Evolutionary conservation across 1,140 invertebrate species (phyloP).

Genomic region (Carposina sasakii): DNA sequence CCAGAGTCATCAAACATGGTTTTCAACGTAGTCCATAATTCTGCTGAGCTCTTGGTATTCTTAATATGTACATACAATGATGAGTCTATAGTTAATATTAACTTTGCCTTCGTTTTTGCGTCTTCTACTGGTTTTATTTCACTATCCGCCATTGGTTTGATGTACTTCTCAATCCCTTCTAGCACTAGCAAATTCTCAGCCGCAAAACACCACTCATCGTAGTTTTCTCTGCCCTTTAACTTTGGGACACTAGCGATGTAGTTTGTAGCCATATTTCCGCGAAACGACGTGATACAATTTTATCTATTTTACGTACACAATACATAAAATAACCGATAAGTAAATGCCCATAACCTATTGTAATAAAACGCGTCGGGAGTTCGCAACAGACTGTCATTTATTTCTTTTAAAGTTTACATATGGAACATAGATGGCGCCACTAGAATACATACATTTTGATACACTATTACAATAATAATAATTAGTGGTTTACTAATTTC

Average conservation of each 20-base stretch:
- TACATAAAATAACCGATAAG: no score
- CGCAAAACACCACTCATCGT: constrained; percentile 3
- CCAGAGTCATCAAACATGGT: constrained; percentile 7
- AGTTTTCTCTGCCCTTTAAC: neutral
- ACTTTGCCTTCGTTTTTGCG: constrained; percentile 24
- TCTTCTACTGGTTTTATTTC: constrained; percentile 11
- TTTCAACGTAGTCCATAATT: constrained; percentile 2
- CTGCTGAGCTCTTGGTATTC: neutral
- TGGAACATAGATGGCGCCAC: no score
- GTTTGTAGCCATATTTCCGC: neutral
- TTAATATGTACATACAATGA: constrained; percentile 13
- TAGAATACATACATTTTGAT: no score
- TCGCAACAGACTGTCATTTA: no score
- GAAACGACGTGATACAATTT: neutral
- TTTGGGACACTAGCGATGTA: constrained; percentile 5
- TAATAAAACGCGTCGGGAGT: no score
- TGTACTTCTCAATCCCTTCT: constrained; percentile 18
- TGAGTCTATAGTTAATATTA: constrained; percentile 33
- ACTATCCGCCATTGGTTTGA: constrained; percentile 8
- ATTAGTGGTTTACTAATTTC: no score
- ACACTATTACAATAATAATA: no score
- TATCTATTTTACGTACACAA: no score
- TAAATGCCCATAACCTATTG: no score
- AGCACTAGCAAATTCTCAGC: constrained; percentile 13
- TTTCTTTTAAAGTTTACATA: no score